These are phyloP conservation scores for Drosophila recens DNA, from an alignment of 2,888 invertebrate species.

Conservation along the genomic window DNA sequence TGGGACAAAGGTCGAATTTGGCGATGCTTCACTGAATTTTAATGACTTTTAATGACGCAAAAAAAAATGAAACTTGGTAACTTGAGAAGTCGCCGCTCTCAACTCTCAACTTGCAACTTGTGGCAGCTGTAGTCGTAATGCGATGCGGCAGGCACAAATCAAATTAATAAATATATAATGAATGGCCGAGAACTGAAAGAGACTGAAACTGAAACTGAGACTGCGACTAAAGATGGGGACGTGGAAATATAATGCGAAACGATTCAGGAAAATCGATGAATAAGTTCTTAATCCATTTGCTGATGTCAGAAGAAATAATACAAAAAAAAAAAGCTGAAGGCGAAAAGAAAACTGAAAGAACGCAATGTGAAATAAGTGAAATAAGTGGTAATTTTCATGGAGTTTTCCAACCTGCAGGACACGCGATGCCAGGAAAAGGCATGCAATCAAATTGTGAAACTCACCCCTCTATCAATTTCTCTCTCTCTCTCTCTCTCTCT, in stretches of 20 bases:
- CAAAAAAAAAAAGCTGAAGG: neutral
- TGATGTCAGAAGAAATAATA: constrained; percentile 44
- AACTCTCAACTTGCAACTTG: constrained; percentile 15
- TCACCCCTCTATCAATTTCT: neutral
- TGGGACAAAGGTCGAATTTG: constrained; percentile 66
- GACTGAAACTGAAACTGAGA: neutral
- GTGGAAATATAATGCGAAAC: constrained; percentile 1
- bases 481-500: neutral
- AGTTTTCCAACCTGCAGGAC: constrained; percentile 40
- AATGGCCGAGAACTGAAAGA: constrained; percentile 16
- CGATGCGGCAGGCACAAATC: constrained; percentile 48
- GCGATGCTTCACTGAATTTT: constrained; percentile 70
- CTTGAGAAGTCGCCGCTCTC: neutral
- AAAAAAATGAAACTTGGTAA: constrained; percentile 3
- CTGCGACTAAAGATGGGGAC: neutral
- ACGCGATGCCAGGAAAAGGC: constrained; percentile 48
- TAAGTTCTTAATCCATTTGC: constrained; percentile 68
- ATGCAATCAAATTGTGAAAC: constrained; percentile 35
- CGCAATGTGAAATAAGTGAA: constrained; percentile 37
- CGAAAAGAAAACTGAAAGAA: constrained; percentile 3
- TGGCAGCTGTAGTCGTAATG: constrained; percentile 6
- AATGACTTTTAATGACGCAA: constrained; percentile 72
- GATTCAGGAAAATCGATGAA: constrained; percentile 64
- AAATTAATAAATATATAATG: constrained; percentile 74
- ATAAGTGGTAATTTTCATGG: constrained; percentile 57